These are phyloP conservation scores for Masnerella sp. DNA, from an alignment of 2,888 invertebrate genomes.

Conservation along the genomic window DNA sequence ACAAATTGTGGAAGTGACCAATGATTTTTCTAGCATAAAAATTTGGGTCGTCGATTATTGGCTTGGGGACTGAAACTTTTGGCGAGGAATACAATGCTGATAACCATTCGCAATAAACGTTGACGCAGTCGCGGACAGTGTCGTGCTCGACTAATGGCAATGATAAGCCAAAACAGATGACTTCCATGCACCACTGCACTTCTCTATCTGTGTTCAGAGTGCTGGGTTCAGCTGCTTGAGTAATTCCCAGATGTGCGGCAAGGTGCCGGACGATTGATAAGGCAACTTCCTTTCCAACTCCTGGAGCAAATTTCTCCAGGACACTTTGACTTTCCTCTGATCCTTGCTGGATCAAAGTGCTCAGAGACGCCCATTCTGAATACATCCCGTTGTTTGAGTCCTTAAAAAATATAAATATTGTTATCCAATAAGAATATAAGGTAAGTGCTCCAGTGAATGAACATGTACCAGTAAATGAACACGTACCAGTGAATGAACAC, in stretches of 20 bases:
- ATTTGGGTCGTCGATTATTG: slow-evolving; percentile 93
- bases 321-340: slow-evolving; percentile 83
- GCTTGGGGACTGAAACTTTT: slow-evolving; percentile 92
- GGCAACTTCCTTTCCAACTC: slow-evolving; percentile 89
- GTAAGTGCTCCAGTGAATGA: too few species aligned
- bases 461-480: too few species aligned
- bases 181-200: slow-evolving; percentile 93
- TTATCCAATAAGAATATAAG: too few species aligned
- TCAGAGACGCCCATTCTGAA: slow-evolving; percentile 90
- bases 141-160: slow-evolving; percentile 94
- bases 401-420: too few species aligned
- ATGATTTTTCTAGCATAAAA: slow-evolving; percentile 94
- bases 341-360: slow-evolving; percentile 82
- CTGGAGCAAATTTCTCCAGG: slow-evolving; percentile 85
- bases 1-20: slow-evolving; percentile 94
- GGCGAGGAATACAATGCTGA: slow-evolving; percentile 90
- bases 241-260: slow-evolving; percentile 83
- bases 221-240: slow-evolving; percentile 91
- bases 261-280: slow-evolving; percentile 89
- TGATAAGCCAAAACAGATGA: slow-evolving; percentile 93
- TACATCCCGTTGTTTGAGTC: slow-evolving; percentile 87
- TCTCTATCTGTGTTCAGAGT: slow-evolving; percentile 88
- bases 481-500: too few species aligned
- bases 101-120: slow-evolving; percentile 98
- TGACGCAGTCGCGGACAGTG: slow-evolving; percentile 96